These are phyloP conservation scores for Lampropteryx suffumata DNA, from an alignment of 2,888 invertebrate genomes.

Conservation along the genomic window DNA sequence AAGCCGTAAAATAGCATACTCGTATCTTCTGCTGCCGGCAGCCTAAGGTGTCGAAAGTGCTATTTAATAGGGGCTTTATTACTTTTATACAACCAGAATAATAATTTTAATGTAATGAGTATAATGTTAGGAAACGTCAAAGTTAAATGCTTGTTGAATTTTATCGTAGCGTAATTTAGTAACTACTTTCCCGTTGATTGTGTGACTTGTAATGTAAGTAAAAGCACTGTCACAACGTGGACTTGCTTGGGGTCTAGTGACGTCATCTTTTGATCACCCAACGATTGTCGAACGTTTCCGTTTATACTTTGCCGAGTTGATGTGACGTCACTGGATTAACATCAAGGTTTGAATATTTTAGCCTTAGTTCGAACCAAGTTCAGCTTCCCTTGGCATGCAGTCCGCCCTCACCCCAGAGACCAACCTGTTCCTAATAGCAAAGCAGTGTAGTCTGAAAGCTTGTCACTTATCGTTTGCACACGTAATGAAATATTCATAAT, in stretches of 20 bases:
- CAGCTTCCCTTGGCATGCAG: slow-evolving; percentile 3
- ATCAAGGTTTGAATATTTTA: not conserved
- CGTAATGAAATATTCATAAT: slow-evolving; percentile 35
- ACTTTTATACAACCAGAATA: slow-evolving; percentile 56
- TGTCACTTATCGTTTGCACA: slow-evolving; percentile 40
- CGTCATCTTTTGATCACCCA: too few species aligned
- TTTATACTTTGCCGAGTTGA: too few species aligned
- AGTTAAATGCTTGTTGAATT: slow-evolving; percentile 45
- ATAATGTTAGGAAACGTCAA: slow-evolving; percentile 12
- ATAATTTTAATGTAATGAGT: slow-evolving; percentile 29
- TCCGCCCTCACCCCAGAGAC: slow-evolving; percentile 25
- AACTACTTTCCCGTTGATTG: slow-evolving; percentile 2
- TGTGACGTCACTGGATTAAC: too few species aligned
- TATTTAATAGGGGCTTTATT: slow-evolving; percentile 65
- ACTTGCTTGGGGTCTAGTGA: not conserved
- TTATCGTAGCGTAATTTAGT: slow-evolving; percentile 36
- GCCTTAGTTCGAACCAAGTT: not conserved
- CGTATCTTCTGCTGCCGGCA: slow-evolving; percentile 56
- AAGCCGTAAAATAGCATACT: slow-evolving; percentile 59
- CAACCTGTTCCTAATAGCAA: slow-evolving; percentile 34
- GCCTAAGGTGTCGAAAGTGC: slow-evolving; percentile 67
- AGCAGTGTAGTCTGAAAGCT: slow-evolving; percentile 36
- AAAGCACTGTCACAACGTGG: not conserved
- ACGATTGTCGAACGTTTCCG: too few species aligned
- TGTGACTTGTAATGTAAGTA: not conserved